Base-by-base conservation (phyloP, 2,888 invertebrate genomes). In the Carcina quercana region DNA sequence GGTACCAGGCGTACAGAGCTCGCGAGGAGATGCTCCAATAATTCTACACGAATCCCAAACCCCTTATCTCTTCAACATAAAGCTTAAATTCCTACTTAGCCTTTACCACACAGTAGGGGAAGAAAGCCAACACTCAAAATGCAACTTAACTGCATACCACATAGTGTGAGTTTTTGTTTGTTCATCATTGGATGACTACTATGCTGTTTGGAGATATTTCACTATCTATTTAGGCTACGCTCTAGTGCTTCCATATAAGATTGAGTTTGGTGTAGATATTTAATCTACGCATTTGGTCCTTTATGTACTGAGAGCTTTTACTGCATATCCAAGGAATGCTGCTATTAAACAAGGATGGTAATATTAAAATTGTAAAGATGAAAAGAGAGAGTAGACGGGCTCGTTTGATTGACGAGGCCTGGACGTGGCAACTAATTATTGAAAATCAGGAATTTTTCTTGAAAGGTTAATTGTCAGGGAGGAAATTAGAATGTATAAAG, bases 1-100 rank as follows among this genome's bases (percentile, higher is more conserved):
- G 34, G 36, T 64, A 79, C 74, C 51, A 78, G 69, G 75, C 40
- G 14, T 44, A 4, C 60, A 75, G 59, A 47, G 59, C 15, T 22
- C 15, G 32, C 30, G 25, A 52, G 40, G 59, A 68, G 53, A 26
- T 46, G n/a, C 15, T 22, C 24, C 8, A 15, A 41, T 41, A 5
- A 28, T 42, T 25, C n/a, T n/a, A n/a, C n/a, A n/a, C n/a, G n/a
- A n/a, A n/a, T n/a, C n/a, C n/a, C n/a, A n/a, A n/a, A n/a, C n/a
- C n/a, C n/a, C n/a, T n/a, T n/a, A n/a, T n/a, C n/a, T n/a, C n/a
- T n/a, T n/a, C n/a, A n/a, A n/a, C n/a, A 27, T 14, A 27, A 14
- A 7, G 15, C 14, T 15, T 6, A 26, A 14, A 26, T 12, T 26
- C 15, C 5, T 6, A 15, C 4, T 15, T 3, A 10, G 6, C 6